Base-by-base conservation (phyloP, 2,888 invertebrate species). In the Charanyca ferruginea region DNA sequence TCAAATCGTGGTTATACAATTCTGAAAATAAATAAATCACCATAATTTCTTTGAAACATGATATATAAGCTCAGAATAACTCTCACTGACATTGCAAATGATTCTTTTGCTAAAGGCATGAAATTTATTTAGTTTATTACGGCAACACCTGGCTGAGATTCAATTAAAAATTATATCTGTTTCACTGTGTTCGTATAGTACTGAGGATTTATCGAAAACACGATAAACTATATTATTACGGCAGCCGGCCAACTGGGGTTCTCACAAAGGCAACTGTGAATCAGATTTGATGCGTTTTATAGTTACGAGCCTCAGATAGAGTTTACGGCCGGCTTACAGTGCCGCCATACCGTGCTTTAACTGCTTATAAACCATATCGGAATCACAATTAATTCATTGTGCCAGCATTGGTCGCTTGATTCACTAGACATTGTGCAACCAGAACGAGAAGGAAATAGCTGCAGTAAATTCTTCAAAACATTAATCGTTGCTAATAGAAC, bases 241-340 rank as follows among this genome's bases (percentile, higher is more conserved):
- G 80, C 83, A 78, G 80, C 85, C 84, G 76, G 88, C 87, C 89
- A 88, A 88, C 88, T 89, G 86, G 80, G 84, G 70, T 85, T 85
- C 88, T 87, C 84, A 89, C 88, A 92, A 91, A 91, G 90, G 90
- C 87, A 89, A 89, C 87, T 88, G 85, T 90, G 89, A 91, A 90
- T 91, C 88, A 90, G 86, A 91, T 90, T 90, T 90, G 89, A 91
- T 90, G 87, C 87, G 83, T 91, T 93, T 92, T 91, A 93, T 93
- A 89, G 90, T 89, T 90, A 90, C 85, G 85, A 90, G 84, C 81
- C 80, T 84, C 81, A 85, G 89, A 91, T 90, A 90, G 87, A 90
- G 81, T 90, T 92, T 89, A 93, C 83, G 85, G 86, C 86, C 85
- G 80, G 78, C 85, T 85, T 85, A 86, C 84, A 87, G 85, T 85